Conservation (phyloP, 1,140 invertebrate genomes). For the Drosophila miranda region DNA sequence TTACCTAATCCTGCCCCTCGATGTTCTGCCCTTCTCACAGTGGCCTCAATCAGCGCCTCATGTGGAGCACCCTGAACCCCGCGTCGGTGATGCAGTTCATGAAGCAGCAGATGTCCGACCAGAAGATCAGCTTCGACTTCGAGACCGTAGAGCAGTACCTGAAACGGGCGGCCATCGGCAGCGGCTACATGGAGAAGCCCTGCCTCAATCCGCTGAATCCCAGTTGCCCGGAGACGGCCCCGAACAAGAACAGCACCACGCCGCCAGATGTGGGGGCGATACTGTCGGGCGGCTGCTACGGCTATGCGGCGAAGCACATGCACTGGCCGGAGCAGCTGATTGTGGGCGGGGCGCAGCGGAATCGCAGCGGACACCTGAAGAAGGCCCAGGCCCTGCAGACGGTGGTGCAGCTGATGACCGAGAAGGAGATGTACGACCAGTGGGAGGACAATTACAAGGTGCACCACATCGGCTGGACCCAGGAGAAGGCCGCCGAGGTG, state of each 20-base stretch:
- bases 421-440: conserved; percentile 95
- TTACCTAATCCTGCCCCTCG: not conserved
- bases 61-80: conserved; percentile 97
- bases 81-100: conserved; percentile 89
- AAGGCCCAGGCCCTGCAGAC: conserved; percentile 97
- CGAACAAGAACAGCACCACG: conserved; percentile 93
- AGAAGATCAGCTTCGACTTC: conserved; percentile 83
- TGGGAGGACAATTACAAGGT: conserved; percentile 93
- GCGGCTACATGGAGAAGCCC: conserved; percentile 98
- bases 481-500: conserved; percentile 94
- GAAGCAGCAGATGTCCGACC: conserved; percentile 85
- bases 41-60: conserved; percentile 85
- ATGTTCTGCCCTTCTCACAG: conserved; percentile 81
- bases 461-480: conserved; percentile 95
- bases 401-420: conserved; percentile 97
- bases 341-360: conserved; percentile 94
- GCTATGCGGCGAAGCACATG: conserved; percentile 98
- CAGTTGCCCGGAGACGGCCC: conserved; percentile 94
- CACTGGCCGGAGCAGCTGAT: conserved; percentile 99
- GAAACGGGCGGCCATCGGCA: conserved; percentile 95
- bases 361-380: conserved; percentile 94
- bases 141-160: conserved; percentile 94
- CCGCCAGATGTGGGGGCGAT: conserved; percentile 94
- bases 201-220: conserved; percentile 96
- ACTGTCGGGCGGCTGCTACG: conserved; percentile 97